Conservation (phyloP, 2,113 vertebrate species). For the Silurus glanis region DNA sequence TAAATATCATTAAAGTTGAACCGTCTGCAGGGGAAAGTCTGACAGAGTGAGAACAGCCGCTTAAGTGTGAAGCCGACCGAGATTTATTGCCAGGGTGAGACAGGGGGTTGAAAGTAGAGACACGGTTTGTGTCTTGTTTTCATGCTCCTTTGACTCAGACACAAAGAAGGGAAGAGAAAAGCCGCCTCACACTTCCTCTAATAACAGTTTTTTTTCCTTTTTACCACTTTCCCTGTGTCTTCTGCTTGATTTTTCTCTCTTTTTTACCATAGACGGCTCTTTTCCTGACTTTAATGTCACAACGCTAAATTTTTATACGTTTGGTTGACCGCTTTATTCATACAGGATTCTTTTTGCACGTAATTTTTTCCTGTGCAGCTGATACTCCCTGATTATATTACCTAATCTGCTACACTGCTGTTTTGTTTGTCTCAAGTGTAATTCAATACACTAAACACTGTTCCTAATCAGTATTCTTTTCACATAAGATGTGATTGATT, state of each 20-base stretch:
- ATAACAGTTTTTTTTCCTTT: neutral
- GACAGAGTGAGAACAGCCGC: conserved; percentile 49
- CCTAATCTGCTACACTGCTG: neutral
- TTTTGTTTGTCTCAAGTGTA: neutral
- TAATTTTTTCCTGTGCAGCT: neutral
- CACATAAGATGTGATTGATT: neutral
- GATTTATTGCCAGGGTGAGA: conserved; percentile 57
- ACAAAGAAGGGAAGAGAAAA: conserved; percentile 52
- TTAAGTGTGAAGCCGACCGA: conserved; percentile 52
- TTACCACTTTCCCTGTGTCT: neutral
- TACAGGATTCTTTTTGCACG: neutral
- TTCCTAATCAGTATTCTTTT: neutral
- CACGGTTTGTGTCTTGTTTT: conserved; percentile 30
- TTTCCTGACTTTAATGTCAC: neutral
- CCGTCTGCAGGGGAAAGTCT: conserved; percentile 38
- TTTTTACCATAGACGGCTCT: neutral
- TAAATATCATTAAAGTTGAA: conserved; percentile 62
- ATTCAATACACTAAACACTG: neutral
- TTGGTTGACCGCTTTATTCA: neutral
- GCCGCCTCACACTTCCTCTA: neutral
- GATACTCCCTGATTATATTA: neutral
- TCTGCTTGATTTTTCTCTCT: neutral
- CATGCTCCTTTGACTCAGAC: conserved; percentile 23
- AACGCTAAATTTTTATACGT: neutral
- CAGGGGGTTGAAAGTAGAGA: conserved; percentile 41